Evolutionary conservation across 2,113 vertebrate species (phyloP), one percentile per base, ranked within the genome.

Genomic region (Phylloscopus whistleri): DNA sequence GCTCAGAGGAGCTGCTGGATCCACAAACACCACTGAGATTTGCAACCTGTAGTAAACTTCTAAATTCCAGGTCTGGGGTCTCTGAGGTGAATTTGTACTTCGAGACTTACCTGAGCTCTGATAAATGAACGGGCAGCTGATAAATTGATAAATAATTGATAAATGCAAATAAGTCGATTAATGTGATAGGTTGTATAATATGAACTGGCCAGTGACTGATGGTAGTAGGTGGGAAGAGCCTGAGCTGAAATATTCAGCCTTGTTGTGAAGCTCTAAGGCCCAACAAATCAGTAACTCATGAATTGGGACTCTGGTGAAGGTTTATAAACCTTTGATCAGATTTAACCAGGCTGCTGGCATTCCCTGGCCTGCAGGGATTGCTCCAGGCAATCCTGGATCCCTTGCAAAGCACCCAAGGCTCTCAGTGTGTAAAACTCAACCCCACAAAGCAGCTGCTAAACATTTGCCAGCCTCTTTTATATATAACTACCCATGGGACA

Each of bases 391-490:
- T 63, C 67, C 41, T 13, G 35, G 23, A 31, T 73, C 6, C 80
- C 37, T 69, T 39, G 24, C 67, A 44, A 19, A 92, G 68, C 91
- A 31, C 62, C 3, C 0, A 2, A 28, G 52, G 13, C 33, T 56
- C 76, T 82, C 72, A 8, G 4, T 0, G 0, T 39, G 43, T 79
- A 83, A 63, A 64, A 48, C 70, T 68, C 86, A 31, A 4, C 27
- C 7, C 58, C 49, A 10, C 63, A 24, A 49, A n/a, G 39, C 83
- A 48, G 41, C 91, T 85, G 94, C 90, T 90, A 86, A 94, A 88
- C 82, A 88, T 94, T 93, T 85, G 83, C 83, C 89, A 88, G 35
- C 46, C 55, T 92, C 46, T 58, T 83, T 66, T 93, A 55, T 85
- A 24, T 15, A 3, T 68, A 87, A 85, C 90, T 37, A 23, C 84